These are phyloP conservation scores for Mus pahari DNA, from an alignment of 2,113 vertebrate species.

Conservation along the genomic window DNA sequence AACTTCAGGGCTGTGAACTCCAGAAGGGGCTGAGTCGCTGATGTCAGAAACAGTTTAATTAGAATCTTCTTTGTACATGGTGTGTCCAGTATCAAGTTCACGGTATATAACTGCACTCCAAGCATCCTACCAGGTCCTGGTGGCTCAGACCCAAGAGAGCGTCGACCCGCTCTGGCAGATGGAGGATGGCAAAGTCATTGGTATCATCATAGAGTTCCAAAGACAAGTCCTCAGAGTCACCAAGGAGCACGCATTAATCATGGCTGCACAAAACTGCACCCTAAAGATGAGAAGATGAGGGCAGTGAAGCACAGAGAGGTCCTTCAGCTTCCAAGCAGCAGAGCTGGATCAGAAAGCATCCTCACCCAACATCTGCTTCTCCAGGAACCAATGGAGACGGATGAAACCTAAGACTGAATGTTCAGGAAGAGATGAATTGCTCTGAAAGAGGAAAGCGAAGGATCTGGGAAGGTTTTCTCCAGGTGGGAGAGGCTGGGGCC, in stretches of 20 bases:
- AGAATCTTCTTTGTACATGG: slow-evolving; percentile 1
- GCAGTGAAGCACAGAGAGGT: neutral
- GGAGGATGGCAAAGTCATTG: too few relatives aligned
- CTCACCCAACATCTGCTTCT: neutral
- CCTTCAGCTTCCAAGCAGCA: neutral
- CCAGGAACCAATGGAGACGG: neutral
- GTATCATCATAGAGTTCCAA: neutral
- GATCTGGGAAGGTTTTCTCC: rapidly evolving
- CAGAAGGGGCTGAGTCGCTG: neutral
- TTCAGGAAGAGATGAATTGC: neutral
- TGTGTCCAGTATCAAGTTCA: neutral
- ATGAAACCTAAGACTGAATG: neutral
- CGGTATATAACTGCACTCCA: rapidly evolving
- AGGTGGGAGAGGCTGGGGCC: neutral
- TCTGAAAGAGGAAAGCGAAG: neutral
- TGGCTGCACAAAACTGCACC: neutral
- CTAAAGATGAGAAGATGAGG: slow-evolving; percentile 33
- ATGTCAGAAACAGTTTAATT: neutral
- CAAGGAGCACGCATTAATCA: neutral
- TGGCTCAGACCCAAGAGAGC: too few relatives aligned
- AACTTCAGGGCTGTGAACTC: neutral
- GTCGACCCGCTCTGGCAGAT: neutral
- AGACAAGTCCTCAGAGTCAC: neutral
- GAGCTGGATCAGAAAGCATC: neutral
- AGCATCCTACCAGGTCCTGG: neutral